Evolutionary conservation across 2,797 vertebrate genomes (phyloP).

Genomic region (Ctenosaura bakeri): DNA sequence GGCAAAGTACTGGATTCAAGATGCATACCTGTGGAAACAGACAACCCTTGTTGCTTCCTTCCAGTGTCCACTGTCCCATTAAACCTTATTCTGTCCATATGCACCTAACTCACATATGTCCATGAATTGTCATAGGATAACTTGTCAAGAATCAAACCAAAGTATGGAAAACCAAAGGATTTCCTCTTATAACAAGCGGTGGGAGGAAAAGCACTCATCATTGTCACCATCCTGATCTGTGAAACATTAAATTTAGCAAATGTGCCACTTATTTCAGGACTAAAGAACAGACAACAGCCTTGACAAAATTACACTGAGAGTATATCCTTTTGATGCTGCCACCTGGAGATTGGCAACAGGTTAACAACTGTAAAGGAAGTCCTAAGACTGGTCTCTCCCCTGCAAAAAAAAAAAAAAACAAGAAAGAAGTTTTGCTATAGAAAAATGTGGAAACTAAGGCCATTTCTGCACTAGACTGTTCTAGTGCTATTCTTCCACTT

Average conservation of each 20-base stretch:
- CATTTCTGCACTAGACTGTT: too few species aligned
- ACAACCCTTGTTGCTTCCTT: background rate
- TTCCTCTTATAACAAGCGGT: background rate
- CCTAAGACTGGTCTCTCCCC: background rate
- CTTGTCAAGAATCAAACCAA: background rate
- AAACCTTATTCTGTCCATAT: background rate
- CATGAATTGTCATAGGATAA: background rate
- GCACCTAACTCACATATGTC: background rate
- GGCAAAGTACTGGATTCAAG: background rate
- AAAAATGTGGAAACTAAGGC: background rate
- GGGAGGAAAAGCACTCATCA: background rate
- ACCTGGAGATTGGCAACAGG: background rate
- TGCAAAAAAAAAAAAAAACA: too few species aligned
- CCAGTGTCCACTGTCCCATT: background rate
- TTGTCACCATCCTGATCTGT: slow-evolving; percentile 8
- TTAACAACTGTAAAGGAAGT: slow-evolving; percentile 12
- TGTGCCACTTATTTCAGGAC: slow-evolving; percentile 7
- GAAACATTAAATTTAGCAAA: slow-evolving; percentile 14
- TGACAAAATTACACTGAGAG: background rate
- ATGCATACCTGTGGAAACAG: background rate
- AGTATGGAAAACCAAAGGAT: background rate
- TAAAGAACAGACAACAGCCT: background rate
- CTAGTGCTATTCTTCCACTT: too few species aligned
- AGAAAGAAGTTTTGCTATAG: background rate
- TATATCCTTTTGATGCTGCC: slow-evolving; percentile 5